Evolutionary conservation across 2,888 invertebrate species (phyloP), one percentile per base, ranked within the genome.

Genomic region (Cactoblastis cactorum): DNA sequence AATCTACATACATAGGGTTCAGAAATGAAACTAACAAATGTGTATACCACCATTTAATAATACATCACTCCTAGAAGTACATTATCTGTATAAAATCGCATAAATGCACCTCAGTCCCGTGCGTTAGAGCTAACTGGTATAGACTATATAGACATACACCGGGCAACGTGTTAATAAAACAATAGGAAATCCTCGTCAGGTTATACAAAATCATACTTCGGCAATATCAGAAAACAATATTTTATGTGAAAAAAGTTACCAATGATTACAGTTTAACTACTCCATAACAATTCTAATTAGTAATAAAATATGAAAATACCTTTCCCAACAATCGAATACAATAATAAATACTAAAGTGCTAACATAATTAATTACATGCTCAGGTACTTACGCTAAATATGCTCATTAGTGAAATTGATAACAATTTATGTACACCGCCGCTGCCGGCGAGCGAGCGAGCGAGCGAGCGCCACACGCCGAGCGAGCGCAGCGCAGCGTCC

Each of bases 311-410:
- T 3, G 37, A 6, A 37, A 37, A 9, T 15, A 37, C 12, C 15
- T 37, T 12, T 17, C 37, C 6, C 37, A 14, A 17, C 11, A 17
- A 11, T 14, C 37, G 15, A 9, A 9, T 17, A 11, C 22, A 43
- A 43, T 34, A 46, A 50, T 46, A 28, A 28, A 43, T 37, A 53
- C 45, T 60, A 56, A 17, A 59, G 38, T 63, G 24, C 43, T n/a
- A 35, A 15, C 50, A n/a, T 12, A 50, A 32, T 28, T 34, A 8
- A 19, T 9, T 19, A 24, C 37, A 37, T 68, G 65, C 66, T 76
- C 78, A 74, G 77, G 74, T 79, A 80, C 80, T 77, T 74, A 77
- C 66, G 49, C 74, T 77, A 78, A 59, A 62, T 56, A 60, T 57
- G 55, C 54, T 14, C 39, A 49, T 32, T 32, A 35, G 45, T 52